A percentile compares a stretch with the other conserved stretches of the same genome.
These are phyloP conservation scores for Gymnosoma rotundatum DNA, from an alignment of 2,888 invertebrate species.

Conservation along the genomic window DNA sequence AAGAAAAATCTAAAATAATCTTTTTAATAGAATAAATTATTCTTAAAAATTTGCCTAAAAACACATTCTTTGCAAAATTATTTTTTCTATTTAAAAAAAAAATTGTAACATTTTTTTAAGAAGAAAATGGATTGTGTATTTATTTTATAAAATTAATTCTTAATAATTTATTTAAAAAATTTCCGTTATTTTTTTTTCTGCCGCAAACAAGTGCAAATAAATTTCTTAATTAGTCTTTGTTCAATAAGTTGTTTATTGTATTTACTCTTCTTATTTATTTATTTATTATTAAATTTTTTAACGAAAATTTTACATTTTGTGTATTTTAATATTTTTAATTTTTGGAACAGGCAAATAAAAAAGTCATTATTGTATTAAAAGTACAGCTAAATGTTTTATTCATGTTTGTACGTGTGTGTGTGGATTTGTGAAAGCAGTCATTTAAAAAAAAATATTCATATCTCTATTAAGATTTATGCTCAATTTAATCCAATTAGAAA, in stretches of 20 bases:
- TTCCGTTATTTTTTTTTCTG: conserved; percentile 4
- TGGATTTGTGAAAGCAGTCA: conserved; percentile 11
- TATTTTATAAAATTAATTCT: not conserved
- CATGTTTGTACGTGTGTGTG: not conserved
- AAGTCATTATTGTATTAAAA: conserved; percentile 26
- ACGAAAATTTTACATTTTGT: conserved; percentile 12
- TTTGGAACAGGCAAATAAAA: conserved; percentile 6
- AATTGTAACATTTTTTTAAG: too few relatives aligned
- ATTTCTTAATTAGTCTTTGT: conserved; percentile 47
- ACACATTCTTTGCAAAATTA: too few relatives aligned
- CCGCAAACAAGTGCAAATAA: conserved; percentile 6
- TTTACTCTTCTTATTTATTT: too few relatives aligned
- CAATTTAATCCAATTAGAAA: conserved; percentile 64
- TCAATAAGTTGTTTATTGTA: conserved; percentile 12
- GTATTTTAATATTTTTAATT: not conserved
- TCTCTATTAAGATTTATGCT: conserved; percentile 41
- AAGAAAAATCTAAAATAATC: too few relatives aligned
- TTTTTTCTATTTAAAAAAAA: too few relatives aligned
- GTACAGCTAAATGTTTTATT: not conserved
- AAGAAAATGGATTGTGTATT: not conserved
- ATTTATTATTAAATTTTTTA: not conserved
- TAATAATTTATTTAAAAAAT: conserved; percentile 11
- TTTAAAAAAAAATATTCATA: conserved; percentile 19
- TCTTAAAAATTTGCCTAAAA: too few relatives aligned
- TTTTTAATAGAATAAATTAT: too few relatives aligned